Evolutionary conservation across 2,113 vertebrate genomes (phyloP), one percentile per base, ranked within the genome.

Genomic region (Dendrocopos noguchii): DNA sequence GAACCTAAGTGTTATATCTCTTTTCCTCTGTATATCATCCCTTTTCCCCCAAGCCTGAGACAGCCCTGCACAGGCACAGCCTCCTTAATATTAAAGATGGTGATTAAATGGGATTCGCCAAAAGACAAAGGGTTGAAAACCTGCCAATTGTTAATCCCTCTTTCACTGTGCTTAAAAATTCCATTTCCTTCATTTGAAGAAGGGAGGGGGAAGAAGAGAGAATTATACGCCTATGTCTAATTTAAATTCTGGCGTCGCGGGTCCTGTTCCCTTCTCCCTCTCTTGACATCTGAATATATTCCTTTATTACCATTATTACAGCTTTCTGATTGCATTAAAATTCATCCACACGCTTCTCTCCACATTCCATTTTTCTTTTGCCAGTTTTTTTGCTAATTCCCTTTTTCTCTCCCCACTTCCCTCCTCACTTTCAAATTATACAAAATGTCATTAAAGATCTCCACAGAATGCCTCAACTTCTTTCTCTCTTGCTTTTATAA

Each of bases 241-340:
- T 98, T 98, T 97, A 94, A 96, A 98, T 97, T 97, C 97, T 94
- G 94, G 95, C 74, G 64, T 97, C 25, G 81, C 80, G 73, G 93
- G 94, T 94, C 85, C 89, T 87, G 90, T 64, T 96, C 96, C 95
- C 91, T 95, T 96, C 95, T 97, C 94, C 95, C 95, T 97, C 96
- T 97, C 97, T 96, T 97, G 97, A 97, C 65, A 67, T 97, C 96
- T 97, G 97, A 97, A 97, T 97, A 95, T 97, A 96, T 97, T 97
- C 98, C 97, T 98, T 97, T 98, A 97, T 97, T 98, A 97, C 96
- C 97, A 95, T 97, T 96, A 97, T 97, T 97, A 96, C 97, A 95
- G 97, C 97, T 97, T 98, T 97, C 96, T 97, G 98, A 98, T 98
- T 98, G 96, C 97, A 98, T 98, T 98, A 98, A 98, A 98, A 98